Conservation (phyloP, 2,888 invertebrate species). For the Latrodectus elegans region DNA sequence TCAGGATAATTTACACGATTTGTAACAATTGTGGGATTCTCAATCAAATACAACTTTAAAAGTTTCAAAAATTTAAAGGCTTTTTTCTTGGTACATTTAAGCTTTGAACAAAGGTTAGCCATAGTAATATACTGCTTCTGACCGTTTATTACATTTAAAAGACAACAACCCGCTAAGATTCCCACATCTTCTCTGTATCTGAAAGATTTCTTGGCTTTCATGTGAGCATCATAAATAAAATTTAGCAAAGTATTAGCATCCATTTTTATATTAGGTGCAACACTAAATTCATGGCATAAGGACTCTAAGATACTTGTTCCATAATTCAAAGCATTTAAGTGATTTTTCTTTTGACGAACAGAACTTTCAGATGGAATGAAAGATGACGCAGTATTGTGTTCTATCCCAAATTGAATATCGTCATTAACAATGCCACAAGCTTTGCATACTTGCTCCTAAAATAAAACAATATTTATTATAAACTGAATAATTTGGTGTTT, state of each 20-base stretch:
- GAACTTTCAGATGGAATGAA: neutral
- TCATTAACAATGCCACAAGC: constrained; percentile 49
- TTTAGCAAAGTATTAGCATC: constrained; percentile 3
- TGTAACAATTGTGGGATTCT: neutral
- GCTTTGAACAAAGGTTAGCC: constrained; percentile 1
- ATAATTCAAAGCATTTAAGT: neutral
- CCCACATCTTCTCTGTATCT: constrained; percentile 11
- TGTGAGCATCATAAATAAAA: neutral
- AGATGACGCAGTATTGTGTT: neutral
- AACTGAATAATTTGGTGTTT: neutral
- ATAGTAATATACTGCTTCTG: constrained; percentile 6
- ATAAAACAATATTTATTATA: constrained; percentile 11
- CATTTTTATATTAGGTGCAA: neutral
- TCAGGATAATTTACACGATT: neutral
- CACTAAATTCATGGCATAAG: constrained; percentile 8
- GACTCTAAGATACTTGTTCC: constrained; percentile 19
- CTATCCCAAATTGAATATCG: neutral
- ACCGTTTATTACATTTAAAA: constrained; percentile 6
- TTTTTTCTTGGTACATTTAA: constrained; percentile 26
- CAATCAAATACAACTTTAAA: neutral
- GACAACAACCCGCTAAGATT: constrained; percentile 36
- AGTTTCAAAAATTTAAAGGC: constrained; percentile 19
- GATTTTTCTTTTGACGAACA: neutral
- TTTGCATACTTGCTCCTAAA: constrained; percentile 33
- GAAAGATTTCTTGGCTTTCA: constrained; percentile 1